phyloP scores from a whole-genome alignment of 2,888 invertebrate genomes.

The Hypercompe scribonia region DNA sequence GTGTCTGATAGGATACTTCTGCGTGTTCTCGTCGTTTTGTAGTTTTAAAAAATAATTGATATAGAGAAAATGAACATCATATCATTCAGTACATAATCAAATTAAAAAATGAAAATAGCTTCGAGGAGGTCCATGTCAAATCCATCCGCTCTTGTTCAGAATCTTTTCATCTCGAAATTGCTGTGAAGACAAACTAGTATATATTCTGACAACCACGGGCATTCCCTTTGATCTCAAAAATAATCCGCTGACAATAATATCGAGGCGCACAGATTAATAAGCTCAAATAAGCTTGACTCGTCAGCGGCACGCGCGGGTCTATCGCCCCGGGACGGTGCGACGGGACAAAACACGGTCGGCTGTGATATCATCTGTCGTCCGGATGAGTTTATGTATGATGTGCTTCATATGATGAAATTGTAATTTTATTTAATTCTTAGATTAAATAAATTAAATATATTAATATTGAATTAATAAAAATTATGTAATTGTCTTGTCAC shows the following conservation, averaged over 20 bases:
- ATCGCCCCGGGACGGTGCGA: constrained; percentile 25
- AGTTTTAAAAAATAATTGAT: too few species aligned
- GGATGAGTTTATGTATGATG: constrained; percentile 11
- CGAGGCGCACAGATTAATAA: constrained; percentile 39
- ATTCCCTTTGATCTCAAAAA: constrained; percentile 31
- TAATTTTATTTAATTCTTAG: not conserved
- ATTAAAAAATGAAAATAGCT: not conserved
- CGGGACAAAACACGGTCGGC: constrained; percentile 12
- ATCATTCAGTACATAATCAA: not conserved
- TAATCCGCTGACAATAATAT: constrained; percentile 27
- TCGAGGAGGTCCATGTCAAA: not conserved
- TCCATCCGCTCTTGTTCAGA: not conserved
- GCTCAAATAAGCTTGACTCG: constrained; percentile 38
- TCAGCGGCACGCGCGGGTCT: constrained; percentile 36
- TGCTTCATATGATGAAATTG: not conserved
- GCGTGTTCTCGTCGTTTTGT: too few species aligned
- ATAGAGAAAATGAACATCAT: not conserved
- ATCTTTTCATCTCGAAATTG: not conserved
- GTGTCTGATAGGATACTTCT: too few species aligned
- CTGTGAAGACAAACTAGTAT: not conserved
- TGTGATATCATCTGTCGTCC: constrained; percentile 26
- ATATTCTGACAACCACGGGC: not conserved
- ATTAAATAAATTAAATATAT: not conserved
- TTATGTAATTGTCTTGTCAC: not conserved
- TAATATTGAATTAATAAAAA: too few species aligned